phyloP scores from a whole-genome alignment of 2,797 vertebrate genomes.

The Apogon talboti region DNA sequence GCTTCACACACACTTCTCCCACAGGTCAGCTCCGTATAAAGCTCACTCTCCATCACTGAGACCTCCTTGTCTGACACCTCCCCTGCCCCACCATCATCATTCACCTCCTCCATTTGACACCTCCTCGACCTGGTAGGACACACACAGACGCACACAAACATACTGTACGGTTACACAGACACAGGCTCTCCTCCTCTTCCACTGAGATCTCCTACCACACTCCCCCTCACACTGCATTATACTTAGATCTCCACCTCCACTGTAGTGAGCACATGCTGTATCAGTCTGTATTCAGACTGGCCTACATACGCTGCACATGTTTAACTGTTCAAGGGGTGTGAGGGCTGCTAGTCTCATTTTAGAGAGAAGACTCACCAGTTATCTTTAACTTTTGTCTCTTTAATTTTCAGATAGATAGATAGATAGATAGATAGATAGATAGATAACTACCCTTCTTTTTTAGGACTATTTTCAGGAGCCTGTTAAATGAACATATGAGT shows the following conservation, averaged over 20 bases:
- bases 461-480: slow-evolving; percentile 50
- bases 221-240: slow-evolving; percentile 79
- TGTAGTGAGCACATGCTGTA: slow-evolving; percentile 74
- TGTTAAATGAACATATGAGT: slow-evolving; percentile 63
- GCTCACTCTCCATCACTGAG: slow-evolving; percentile 66
- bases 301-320: slow-evolving; percentile 72
- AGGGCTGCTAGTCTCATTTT: slow-evolving; percentile 52
- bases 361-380: slow-evolving; percentile 25
- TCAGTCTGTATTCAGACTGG: slow-evolving; percentile 76
- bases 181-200: slow-evolving; percentile 62
- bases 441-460: slow-evolving; percentile 53
- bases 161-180: slow-evolving; percentile 36
- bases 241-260: slow-evolving; percentile 84
- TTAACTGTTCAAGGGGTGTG: slow-evolving; percentile 50
- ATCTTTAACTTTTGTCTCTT: slow-evolving; percentile 4
- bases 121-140: slow-evolving; percentile 69
- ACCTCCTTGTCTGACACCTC: slow-evolving; percentile 74
- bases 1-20: slow-evolving; percentile 52
- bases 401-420: slow-evolving; percentile 12
- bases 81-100: slow-evolving; percentile 61
- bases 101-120: slow-evolving; percentile 76
- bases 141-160: slow-evolving; percentile 24
- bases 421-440: slow-evolving; percentile 18
- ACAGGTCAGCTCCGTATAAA: slow-evolving; percentile 56
- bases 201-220: slow-evolving; percentile 77